Evolutionary conservation across 1,140 invertebrate genomes (phyloP).

Genomic region (fruit fly (Drosophila melanogaster)): Release_6_plus_ISO1_MT NT_037436.4:3632501-3633000

Average conservation of each 20-base stretch:
- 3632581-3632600: not conserved
- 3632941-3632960: conserved; percentile 60
- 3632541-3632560: conserved; percentile 53
- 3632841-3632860: conserved; percentile 30
- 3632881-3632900: conserved; percentile 80
- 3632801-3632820: conserved; percentile 13
- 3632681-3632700: conserved; percentile 23
- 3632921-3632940: conserved; percentile 53
- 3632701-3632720: too few species aligned
- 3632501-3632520: conserved; percentile 66
- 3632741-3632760: too few species aligned
- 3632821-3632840: conserved; percentile 8
- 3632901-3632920: conserved; percentile 82
- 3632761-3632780: not conserved
- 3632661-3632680: too few species aligned
- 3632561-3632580: conserved; percentile 68
- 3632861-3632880: conserved; percentile 24
- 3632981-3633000: conserved; percentile 6
- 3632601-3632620: not conserved
- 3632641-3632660: conserved; percentile 6
- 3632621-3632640: not conserved
- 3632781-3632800: too few species aligned
- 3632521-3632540: conserved; percentile 18
- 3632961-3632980: conserved; percentile 18
- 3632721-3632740: too few species aligned